These are phyloP conservation scores for Benthosema pterotum DNA, from an alignment of 2,797 vertebrate genomes.

Conservation along the genomic window DNA sequence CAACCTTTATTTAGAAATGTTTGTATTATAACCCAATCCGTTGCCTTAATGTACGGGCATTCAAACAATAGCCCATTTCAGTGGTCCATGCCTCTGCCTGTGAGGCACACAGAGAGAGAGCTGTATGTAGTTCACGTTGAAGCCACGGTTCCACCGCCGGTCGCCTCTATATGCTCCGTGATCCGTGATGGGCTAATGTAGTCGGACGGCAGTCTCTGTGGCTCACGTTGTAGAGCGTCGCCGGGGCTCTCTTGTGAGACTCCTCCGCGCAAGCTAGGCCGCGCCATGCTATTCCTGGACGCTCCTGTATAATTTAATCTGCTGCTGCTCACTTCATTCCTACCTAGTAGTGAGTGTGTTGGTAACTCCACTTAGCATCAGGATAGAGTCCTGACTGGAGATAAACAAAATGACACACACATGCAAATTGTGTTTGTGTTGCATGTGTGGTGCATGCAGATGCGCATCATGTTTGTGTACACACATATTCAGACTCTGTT, in stretches of 20 bases:
- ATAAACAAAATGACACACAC: slow-evolving; percentile 7
- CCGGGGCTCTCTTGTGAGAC: slow-evolving; percentile 41
- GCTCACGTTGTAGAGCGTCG: slow-evolving; percentile 47
- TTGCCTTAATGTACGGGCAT: too few species aligned
- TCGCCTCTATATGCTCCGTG: slow-evolving; percentile 8
- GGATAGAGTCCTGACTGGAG: slow-evolving; percentile 3
- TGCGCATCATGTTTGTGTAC: too few species aligned
- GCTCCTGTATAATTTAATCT: slow-evolving; percentile 82
- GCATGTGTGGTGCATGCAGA: neutral
- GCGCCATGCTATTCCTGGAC: slow-evolving; percentile 77
- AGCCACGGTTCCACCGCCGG: slow-evolving; percentile 9
- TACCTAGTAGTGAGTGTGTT: slow-evolving; percentile 68
- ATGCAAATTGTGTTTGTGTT: slow-evolving; percentile 3
- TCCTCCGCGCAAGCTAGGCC: slow-evolving; percentile 54
- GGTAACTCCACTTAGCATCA: slow-evolving; percentile 56
- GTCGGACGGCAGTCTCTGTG: slow-evolving; percentile 54
- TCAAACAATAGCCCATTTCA: too few species aligned
- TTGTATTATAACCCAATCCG: too few species aligned
- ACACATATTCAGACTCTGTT: too few species aligned
- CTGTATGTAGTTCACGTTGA: neutral
- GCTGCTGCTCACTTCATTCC: slow-evolving; percentile 64
- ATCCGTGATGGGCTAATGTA: slow-evolving; percentile 51
- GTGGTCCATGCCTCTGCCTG: too few species aligned
- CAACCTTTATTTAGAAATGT: too few species aligned
- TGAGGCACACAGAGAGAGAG: neutral